phyloP scores from a whole-genome alignment of 2,113 vertebrate genomes.

The Zapornia atra region DNA sequence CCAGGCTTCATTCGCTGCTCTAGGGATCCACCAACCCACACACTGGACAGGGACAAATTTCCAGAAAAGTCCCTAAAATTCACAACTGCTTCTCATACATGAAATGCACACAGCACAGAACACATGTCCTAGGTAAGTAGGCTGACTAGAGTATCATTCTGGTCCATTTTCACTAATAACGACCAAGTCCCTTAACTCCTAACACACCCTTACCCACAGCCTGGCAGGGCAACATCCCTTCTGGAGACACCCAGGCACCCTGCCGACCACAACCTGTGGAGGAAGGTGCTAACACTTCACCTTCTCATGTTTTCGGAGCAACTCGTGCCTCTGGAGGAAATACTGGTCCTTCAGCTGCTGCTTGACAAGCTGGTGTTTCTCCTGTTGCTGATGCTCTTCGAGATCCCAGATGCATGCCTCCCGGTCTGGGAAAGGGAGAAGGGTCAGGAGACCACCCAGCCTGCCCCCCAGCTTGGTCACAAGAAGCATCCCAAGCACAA shows the following conservation, averaged over 20 bases:
- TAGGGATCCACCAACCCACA: neutral
- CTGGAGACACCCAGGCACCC: neutral
- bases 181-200: neutral
- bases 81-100: neutral
- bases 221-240: neutral
- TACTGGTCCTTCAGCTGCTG: constrained; percentile 98
- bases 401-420: constrained; percentile 90
- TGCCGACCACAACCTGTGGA: rapidly evolving
- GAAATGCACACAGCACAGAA: neutral
- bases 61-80: neutral
- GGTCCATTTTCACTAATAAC: neutral
- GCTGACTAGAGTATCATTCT: rapidly evolving
- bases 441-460: neutral
- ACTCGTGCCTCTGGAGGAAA: constrained; percentile 94
- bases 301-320: constrained; percentile 95
- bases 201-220: neutral
- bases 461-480: neutral
- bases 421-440: constrained; percentile 74
- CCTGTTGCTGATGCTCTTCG: constrained; percentile 91
- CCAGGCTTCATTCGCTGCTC: neutral
- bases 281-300: constrained; percentile 66
- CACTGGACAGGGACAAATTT: neutral
- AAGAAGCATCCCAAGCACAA: neutral
- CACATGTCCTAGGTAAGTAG: rapidly evolving
- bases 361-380: constrained; percentile 90